Conservation (phyloP, 2,113 vertebrate species). For the Proteles cristata region DNA sequence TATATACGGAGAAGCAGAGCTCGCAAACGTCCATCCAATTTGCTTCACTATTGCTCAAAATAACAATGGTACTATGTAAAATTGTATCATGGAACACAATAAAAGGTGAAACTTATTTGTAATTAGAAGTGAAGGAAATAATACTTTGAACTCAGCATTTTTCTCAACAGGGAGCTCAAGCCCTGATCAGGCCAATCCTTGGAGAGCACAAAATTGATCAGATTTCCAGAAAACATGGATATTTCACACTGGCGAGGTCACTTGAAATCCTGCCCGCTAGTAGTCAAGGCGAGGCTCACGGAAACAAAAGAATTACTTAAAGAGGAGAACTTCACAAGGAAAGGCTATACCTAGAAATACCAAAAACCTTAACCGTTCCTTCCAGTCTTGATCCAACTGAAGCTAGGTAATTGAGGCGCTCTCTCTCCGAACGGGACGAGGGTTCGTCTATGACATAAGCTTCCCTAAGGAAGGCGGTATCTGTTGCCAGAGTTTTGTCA, state of each 20-base stretch:
- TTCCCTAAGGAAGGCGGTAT: not conserved
- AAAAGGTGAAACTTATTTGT: conserved; percentile 86
- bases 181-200: not conserved
- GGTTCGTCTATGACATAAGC: not conserved
- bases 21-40: conserved; percentile 54
- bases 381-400: not conserved
- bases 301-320: conserved; percentile 6
- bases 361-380: not conserved
- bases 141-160: conserved; percentile 66
- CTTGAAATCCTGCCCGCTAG: not conserved
- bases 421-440: not conserved
- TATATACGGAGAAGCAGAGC: conserved; percentile 73
- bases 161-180: conserved; percentile 16
- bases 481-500: not conserved
- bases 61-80: conserved; percentile 79
- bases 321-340: not conserved
- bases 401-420: not conserved
- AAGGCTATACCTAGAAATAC: not conserved
- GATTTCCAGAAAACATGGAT: not conserved
- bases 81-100: conserved; percentile 87
- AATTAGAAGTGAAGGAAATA: conserved; percentile 77
- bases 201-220: not conserved
- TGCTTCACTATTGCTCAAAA: conserved; percentile 72
- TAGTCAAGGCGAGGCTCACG: not conserved
- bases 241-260: not conserved